Percentiles rank a stretch among this genome's conserved stretches.
Evolutionary conservation across 2,113 vertebrate genomes (phyloP).

Genomic region (Loxodonta africana): DNA sequence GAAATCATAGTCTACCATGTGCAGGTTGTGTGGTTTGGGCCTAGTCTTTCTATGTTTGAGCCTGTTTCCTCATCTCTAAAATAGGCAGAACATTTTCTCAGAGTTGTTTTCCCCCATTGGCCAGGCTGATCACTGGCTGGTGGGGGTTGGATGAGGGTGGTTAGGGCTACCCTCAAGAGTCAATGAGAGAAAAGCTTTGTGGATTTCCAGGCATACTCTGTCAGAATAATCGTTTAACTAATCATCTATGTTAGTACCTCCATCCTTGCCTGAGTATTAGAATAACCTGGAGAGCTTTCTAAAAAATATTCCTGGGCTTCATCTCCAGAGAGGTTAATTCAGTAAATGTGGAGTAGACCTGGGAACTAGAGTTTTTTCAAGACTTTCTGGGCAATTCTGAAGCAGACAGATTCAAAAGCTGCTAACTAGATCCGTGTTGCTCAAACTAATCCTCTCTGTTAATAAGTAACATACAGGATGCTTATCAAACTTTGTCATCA

Average conservation of each 20-base stretch:
- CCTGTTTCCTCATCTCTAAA: neutral
- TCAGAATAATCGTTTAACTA: neutral
- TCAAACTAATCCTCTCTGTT: neutral
- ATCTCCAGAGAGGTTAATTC: neutral
- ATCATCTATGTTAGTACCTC: neutral
- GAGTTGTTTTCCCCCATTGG: neutral
- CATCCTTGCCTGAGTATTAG: neutral
- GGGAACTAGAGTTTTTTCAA: neutral
- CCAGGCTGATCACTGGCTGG: too few relatives aligned
- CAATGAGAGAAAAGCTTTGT: neutral
- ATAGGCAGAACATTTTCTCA: neutral
- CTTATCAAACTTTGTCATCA: neutral
- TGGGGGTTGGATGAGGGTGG: rapidly evolving
- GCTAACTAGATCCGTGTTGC: neutral
- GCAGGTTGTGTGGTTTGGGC: rapidly evolving
- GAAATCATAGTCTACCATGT: rapidly evolving
- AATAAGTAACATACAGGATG: neutral
- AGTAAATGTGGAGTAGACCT: neutral
- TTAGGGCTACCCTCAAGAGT: neutral
- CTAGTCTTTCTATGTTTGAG: neutral
- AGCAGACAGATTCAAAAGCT: neutral
- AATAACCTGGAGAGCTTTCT: neutral
- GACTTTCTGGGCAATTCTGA: neutral
- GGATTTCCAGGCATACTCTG: neutral
- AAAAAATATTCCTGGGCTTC: neutral